A percentile compares a stretch with the other conserved stretches of the same genome.
These are phyloP conservation scores for Tyria jacobaeae DNA, from an alignment of 2,888 invertebrate species.

Conservation along the genomic window DNA sequence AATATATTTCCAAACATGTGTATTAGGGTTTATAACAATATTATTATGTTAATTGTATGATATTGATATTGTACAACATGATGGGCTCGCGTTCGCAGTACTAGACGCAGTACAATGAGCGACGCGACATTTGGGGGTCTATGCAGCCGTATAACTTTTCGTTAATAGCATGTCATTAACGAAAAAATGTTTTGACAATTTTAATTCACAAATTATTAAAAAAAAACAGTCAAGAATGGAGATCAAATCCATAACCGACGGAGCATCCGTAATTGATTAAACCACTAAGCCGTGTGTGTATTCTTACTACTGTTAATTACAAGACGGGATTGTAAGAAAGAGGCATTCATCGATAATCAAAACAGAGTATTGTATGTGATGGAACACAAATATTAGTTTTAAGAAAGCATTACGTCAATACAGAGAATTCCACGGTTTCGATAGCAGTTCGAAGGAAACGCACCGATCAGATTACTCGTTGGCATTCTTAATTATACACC, in stretches of 20 bases:
- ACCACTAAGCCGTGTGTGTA: background rate
- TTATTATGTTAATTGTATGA: too few relatives aligned
- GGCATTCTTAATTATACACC: slow-evolving; percentile 62
- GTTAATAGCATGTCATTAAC: too few relatives aligned
- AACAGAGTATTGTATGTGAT: slow-evolving; percentile 41
- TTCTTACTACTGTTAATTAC: background rate
- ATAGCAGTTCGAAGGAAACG: slow-evolving; percentile 71
- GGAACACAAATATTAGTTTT: slow-evolving; percentile 65
- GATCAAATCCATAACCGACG: background rate
- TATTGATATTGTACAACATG: too few relatives aligned
- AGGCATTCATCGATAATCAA: slow-evolving; percentile 19
- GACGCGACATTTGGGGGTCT: too few relatives aligned
- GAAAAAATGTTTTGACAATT: background rate
- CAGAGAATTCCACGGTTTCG: slow-evolving; percentile 64
- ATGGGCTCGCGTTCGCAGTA: too few relatives aligned
- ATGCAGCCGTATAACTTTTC: too few relatives aligned
- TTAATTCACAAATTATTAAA: background rate
- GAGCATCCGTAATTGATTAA: background rate
- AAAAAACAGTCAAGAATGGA: background rate
- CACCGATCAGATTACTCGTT: slow-evolving; percentile 66
- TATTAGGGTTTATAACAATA: too few relatives aligned
- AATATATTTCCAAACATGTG: too few relatives aligned
- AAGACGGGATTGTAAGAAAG: slow-evolving; percentile 4
- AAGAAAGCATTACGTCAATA: slow-evolving; percentile 74
- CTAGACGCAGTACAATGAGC: too few relatives aligned